Evolutionary conservation across 2,113 vertebrate species (phyloP).

Genomic region (Dicrurus megarhynchus): DNA sequence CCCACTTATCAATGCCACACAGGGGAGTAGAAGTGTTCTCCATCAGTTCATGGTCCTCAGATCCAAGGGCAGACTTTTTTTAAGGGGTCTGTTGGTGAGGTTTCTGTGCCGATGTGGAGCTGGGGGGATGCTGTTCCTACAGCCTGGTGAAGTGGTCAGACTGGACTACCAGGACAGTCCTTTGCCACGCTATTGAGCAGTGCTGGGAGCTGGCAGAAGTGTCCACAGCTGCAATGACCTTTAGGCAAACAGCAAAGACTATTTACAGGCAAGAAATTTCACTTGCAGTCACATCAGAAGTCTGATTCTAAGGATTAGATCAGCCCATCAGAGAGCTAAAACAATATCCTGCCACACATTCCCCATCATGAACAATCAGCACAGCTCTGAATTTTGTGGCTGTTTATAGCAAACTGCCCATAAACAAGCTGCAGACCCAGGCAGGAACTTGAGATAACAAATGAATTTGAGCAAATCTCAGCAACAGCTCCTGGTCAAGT

Average conservation of each 20-base stretch:
- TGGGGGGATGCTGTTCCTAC: rapidly evolving
- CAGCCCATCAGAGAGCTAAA: neutral
- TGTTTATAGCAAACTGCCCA: neutral
- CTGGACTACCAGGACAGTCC: neutral
- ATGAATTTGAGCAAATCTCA: slow-evolving; percentile 53
- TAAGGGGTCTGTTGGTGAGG: neutral
- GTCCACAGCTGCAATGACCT: neutral
- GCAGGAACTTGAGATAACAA: slow-evolving; percentile 39
- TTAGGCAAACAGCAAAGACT: neutral
- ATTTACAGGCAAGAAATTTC: neutral
- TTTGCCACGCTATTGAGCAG: neutral
- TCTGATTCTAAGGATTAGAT: neutral
- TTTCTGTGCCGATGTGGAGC: rapidly evolving
- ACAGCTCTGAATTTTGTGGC: neutral
- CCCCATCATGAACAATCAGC: neutral
- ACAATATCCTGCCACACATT: neutral
- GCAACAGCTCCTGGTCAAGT: slow-evolving; percentile 25
- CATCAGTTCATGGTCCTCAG: neutral
- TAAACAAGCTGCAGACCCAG: slow-evolving; percentile 10
- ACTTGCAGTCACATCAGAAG: neutral
- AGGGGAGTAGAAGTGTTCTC: neutral
- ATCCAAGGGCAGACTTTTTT: neutral
- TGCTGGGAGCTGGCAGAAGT: neutral
- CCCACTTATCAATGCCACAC: neutral
- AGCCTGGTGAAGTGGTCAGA: rapidly evolving